phyloP scores from a whole-genome alignment of 1,140 invertebrate species.

The Mylabris phalerata region DNA sequence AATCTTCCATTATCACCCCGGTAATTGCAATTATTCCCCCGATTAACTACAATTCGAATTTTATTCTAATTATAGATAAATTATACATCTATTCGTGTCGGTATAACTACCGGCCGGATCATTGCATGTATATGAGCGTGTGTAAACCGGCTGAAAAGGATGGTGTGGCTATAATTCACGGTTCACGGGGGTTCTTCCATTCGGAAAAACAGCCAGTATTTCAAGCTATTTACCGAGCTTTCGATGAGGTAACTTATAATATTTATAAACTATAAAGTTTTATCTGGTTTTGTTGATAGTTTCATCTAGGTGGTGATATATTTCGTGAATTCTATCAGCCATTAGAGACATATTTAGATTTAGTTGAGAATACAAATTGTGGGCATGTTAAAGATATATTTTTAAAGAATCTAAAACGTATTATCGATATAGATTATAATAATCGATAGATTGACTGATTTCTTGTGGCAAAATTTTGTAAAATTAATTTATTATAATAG shows the following conservation, averaged over 20 bases:
- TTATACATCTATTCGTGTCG: slow-evolving; percentile 77
- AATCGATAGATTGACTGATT: too few species aligned
- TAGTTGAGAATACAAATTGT: slow-evolving; percentile 43
- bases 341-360: slow-evolving; percentile 43
- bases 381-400: slow-evolving; percentile 46
- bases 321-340: slow-evolving; percentile 43
- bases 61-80: slow-evolving; percentile 52
- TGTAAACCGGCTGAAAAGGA: slow-evolving; percentile 66
- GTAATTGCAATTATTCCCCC: slow-evolving; percentile 36
- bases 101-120: slow-evolving; percentile 89
- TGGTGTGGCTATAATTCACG: slow-evolving; percentile 84
- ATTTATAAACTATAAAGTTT: neutral
- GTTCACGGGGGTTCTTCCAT: slow-evolving; percentile 79
- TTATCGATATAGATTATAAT: slow-evolving; percentile 2
- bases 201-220: slow-evolving; percentile 80
- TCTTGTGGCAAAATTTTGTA: too few species aligned
- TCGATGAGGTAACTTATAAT: slow-evolving; percentile 51
- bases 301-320: slow-evolving; percentile 44
- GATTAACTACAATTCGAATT: too few species aligned
- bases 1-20: slow-evolving; percentile 84
- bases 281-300: slow-evolving; percentile 40
- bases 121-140: slow-evolving; percentile 89
- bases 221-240: slow-evolving; percentile 63
- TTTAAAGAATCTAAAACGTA: slow-evolving; percentile 40
- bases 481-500: too few species aligned